Evolutionary conservation across 2,888 invertebrate genomes (phyloP), one percentile per base, ranked within the genome.

Genomic region (Vanessa cardui): DNA sequence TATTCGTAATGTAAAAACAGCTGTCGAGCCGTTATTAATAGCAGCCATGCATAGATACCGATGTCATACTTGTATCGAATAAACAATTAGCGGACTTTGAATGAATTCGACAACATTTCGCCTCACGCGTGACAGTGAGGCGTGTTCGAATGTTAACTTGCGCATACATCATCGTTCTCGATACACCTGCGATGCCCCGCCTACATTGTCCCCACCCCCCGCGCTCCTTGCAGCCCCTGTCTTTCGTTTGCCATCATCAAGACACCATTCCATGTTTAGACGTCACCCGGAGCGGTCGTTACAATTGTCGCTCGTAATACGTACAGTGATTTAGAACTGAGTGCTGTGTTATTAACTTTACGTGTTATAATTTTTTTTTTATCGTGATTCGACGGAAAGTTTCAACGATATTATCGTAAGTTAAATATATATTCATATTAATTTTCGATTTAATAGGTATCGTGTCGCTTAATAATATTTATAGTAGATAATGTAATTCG

Each of bases 131-230:
- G 90, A 90, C 90, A 88, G 81, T 85, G 83, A 92, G 92, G 92
- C 91, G 92, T 90, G 90, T 89, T 84, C 86, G 76, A 77, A 88
- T 89, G 90, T 87, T 89, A 90, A 89, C 87, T 88, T 87, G 88
- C 86, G 89, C 88, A 90, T 91, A 90, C 85, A 89, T 91, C 90
- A 90, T 84, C 78, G 84, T 86, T 85, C 83, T 76, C 84, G 85
- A 85, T 89, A 86, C 90, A 91, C 91, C 90, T 91, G 90, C 82
- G 78, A 84, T 77, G 82, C 87, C 85, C 83, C 90, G 88, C 88
- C 89, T 77, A 81, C 78, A 64, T 66, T 18, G 67, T 70, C 74
- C 65, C 61, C 67, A 70, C 73, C 69, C 76, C 80, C 77, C 79
- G 72, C 71, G 62, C 73, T 63, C 52, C 72, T 70, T 68, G 71